Percentiles rank a stretch among this genome's conserved stretches.
Conservation (phyloP, 2,113 vertebrate species). For the Platichthys stellatus region DNA sequence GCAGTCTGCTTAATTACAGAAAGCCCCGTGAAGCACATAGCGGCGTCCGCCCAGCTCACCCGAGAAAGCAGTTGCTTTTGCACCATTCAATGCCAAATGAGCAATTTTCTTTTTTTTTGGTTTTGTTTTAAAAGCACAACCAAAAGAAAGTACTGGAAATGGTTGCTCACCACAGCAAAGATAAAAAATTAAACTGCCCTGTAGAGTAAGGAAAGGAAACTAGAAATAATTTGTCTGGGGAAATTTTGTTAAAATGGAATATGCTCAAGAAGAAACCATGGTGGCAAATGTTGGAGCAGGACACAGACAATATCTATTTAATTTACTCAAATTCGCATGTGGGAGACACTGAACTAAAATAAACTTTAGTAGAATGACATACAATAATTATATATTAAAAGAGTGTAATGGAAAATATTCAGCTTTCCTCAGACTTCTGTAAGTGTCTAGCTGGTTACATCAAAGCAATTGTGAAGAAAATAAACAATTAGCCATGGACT, state of each 20-base stretch:
- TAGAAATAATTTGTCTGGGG: conserved; percentile 30
- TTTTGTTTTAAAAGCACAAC: conserved; percentile 46
- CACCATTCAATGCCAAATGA: conserved; percentile 42
- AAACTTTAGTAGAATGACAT: conserved; percentile 76
- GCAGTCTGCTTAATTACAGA: conserved; percentile 76
- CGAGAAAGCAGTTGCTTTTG: conserved; percentile 43
- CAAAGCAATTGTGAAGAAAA: conserved; percentile 87
- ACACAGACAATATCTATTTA: conserved; percentile 40
- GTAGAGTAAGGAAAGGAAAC: conserved; percentile 10
- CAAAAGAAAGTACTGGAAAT: conserved; percentile 35
- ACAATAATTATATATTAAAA: conserved; percentile 79
- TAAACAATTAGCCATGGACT: conserved; percentile 87
- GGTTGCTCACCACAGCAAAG: conserved; percentile 14
- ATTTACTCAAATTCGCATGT: conserved; percentile 61
- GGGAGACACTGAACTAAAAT: conserved; percentile 68
- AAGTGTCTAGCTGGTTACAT: conserved; percentile 83
- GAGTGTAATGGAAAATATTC: conserved; percentile 80
- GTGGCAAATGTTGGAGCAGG: conserved; percentile 40
- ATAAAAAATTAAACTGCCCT: conserved; percentile 44
- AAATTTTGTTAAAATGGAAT: conserved; percentile 20
- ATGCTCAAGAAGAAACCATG: conserved; percentile 24
- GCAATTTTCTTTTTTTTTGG: conserved; percentile 15
- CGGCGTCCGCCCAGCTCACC: conserved; percentile 43
- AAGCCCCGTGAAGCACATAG: conserved; percentile 63
- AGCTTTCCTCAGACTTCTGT: conserved; percentile 76